Evolutionary conservation across 2,113 vertebrate genomes (phyloP).

Genomic region (Otocyon megalotis): DNA sequence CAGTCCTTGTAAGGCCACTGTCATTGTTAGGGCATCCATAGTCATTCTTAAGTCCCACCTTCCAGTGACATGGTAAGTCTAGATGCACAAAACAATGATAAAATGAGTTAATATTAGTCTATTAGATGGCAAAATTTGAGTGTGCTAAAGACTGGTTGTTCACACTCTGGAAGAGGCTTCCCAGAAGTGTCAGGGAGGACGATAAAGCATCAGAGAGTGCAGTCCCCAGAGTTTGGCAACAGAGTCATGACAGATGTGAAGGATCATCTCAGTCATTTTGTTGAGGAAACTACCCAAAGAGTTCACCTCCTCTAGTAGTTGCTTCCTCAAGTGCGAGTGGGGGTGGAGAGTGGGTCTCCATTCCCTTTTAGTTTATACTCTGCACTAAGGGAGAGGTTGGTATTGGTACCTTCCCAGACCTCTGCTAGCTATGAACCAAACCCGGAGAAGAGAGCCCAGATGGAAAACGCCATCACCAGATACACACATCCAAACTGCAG

Average conservation of each 20-base stretch:
- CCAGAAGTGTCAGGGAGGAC: not conserved
- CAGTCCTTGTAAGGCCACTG: not conserved
- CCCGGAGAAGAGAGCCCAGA: not conserved
- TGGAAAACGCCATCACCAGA: constrained; percentile 51
- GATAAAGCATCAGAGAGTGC: not conserved
- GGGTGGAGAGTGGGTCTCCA: not conserved
- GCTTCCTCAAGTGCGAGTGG: not conserved
- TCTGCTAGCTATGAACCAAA: not conserved
- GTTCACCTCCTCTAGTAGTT: not conserved
- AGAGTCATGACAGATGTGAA: not conserved
- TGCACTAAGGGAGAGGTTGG: rapidly evolving
- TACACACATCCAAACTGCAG: not conserved
- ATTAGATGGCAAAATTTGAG: not conserved
- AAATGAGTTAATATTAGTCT: not conserved
- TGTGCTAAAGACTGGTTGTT: not conserved
- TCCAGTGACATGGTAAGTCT: not conserved
- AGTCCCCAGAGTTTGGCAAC: not conserved
- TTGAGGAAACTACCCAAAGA: not conserved
- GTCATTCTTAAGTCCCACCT: not conserved
- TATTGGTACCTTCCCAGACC: not conserved
- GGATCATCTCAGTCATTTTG: not conserved
- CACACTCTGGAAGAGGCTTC: not conserved
- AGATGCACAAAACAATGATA: not conserved
- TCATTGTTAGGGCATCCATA: not conserved
- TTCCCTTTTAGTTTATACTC: not conserved